Conservation (phyloP, 2,113 vertebrate species). For the Erinaceus europaeus region DNA sequence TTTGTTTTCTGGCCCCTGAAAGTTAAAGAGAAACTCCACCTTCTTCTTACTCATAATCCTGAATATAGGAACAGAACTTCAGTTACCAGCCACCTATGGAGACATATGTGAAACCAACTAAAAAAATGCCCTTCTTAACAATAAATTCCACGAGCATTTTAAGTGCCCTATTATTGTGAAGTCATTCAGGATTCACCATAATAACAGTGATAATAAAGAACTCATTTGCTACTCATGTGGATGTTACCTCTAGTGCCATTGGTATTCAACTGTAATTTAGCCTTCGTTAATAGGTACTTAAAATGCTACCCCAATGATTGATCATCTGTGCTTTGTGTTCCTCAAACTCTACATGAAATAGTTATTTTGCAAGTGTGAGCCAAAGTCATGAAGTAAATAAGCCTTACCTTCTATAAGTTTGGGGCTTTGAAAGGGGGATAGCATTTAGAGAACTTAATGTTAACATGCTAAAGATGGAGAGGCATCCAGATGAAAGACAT, state of each 20-base stretch:
- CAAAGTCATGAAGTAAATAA: conserved; percentile 82
- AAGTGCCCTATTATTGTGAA: conserved; percentile 81
- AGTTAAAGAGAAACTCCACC: conserved; percentile 47
- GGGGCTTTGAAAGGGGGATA: conserved; percentile 79
- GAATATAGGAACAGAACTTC: conserved; percentile 36
- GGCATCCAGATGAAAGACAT: conserved; percentile 67
- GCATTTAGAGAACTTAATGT: conserved; percentile 79
- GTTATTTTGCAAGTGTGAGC: conserved; percentile 79
- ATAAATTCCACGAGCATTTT: conserved; percentile 79
- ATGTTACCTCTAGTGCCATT: conserved; percentile 76
- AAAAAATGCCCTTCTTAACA: conserved; percentile 65
- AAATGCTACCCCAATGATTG: conserved; percentile 82
- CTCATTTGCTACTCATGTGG: conserved; percentile 81
- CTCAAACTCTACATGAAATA: conserved; percentile 79
- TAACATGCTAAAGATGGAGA: conserved; percentile 72
- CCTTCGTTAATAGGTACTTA: conserved; percentile 85
- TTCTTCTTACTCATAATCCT: conserved; percentile 28
- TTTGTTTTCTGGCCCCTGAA: conserved; percentile 43
- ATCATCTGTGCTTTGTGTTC: conserved; percentile 73
- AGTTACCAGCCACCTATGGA: conserved; percentile 41
- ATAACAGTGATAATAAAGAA: conserved; percentile 81
- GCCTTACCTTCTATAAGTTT: conserved; percentile 85
- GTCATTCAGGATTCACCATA: conserved; percentile 76
- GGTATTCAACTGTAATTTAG: conserved; percentile 82
- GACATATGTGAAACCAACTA: conserved; percentile 62